Evolutionary conservation across 1,140 invertebrate species (phyloP), one percentile per base, ranked within the genome.

Genomic region (Anoplophora glabripennis): DNA sequence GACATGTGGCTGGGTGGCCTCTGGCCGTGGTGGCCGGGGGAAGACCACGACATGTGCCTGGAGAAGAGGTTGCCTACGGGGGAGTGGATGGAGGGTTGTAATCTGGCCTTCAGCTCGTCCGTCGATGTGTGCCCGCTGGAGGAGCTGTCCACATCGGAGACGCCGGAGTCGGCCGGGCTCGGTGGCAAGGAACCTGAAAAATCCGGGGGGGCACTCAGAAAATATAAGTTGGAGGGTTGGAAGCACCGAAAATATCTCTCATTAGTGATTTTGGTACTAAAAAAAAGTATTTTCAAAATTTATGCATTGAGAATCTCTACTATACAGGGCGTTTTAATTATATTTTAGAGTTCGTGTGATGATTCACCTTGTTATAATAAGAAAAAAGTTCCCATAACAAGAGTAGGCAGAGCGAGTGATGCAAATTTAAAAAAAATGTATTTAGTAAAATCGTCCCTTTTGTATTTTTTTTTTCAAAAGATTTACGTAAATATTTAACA

Each of bases 81-180:
- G 48, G 74, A 75, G 58, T 75, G 74, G 40, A 74, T 55, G 11
- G 68, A 70, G 2, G 65, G 53, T 58, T 74, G 72, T 17, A 89
- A 82, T 73, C 90, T 85, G 64, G 90, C 88, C 80, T 91, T 89
- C 72, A 92, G 81, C 76, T 94, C 90, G 73, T 94, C 91, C 63
- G 89, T 91, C 54, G 91, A 84, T 77, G 84, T 81, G 72, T 89
- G 86, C 37, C 95, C 94, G 57, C 90, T 92, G 68, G 91, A 94
- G 63, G 92, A 94, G 68, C 90, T 94, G 78, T 98, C 94, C 63
- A 97, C 93, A 78, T 98, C 94, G 40, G 93, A 96, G 11, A 97
- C 94, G 56, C 96, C 95, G 70, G 93, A 96, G 81, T 98, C 94
- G 10, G 95, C 94, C 53, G 96, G 95, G 78, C 93, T 96, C 33